Evolutionary conservation across 2,888 invertebrate species (phyloP), one percentile per base, ranked within the genome.

Genomic region (Galerucella nymphaeae): DNA sequence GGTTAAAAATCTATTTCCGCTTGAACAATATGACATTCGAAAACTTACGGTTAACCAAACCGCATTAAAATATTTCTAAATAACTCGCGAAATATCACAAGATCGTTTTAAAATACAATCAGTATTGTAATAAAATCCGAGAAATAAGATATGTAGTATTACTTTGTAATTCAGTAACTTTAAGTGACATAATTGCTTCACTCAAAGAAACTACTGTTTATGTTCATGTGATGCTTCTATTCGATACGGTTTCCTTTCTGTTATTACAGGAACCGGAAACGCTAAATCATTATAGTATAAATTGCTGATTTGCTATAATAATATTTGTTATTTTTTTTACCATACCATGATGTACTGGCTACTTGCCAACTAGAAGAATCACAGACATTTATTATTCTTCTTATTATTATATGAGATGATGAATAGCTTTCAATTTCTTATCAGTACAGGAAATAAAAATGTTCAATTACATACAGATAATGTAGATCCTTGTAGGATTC

Each of bases 181-280:
- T 5, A 30, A 30, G 30, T 38, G 30, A 38, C 30, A 38, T 38
- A 38, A 38, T 38, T 45, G 45, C 45, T 45, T 14, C 45, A 53
- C 18, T 18, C 18, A 53, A 53, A 16, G 53, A 53, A 53, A 18
- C 53, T 8, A 53, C 18, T 16, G n/a, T 50, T 50, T 50, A 50
- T 16, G n/a, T 50, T 50, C 16, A 50, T 50, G n/a, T 50, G 50
- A 16, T 16, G 53, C n/a, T 18, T 53, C 11, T 11, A 58, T 58
- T 58, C 30, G 14, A 30, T 30, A 58, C 23, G 11, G n/a, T 13
- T 58, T 58, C 23, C 58, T 23, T 58, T 23, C 23, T 30, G 14
- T 23, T 14, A 58, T 30, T 58, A 30, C 58, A 30, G 30, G 58
- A 58, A 58, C 58, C 23, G 58, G 58, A 58, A 58, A 58, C 58